Evolutionary conservation across 2,113 vertebrate species (phyloP).

Genomic region (Numenius arquata): DNA sequence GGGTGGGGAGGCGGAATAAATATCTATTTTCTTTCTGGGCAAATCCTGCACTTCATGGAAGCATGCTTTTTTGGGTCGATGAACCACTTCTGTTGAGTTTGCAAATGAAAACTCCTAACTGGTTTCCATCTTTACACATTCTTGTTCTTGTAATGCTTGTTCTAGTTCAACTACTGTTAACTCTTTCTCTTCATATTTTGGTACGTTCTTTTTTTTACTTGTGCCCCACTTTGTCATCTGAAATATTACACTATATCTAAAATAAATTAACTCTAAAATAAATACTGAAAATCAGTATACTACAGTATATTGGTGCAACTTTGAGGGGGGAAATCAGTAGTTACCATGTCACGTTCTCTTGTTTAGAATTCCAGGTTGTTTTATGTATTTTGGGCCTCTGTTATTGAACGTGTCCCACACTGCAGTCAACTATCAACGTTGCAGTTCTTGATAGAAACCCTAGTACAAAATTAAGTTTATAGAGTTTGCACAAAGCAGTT

Average conservation of each 20-base stretch:
- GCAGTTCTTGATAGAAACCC: background rate
- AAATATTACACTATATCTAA: background rate
- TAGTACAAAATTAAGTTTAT: background rate
- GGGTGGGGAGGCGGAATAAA: too few species aligned
- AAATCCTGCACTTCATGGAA: background rate
- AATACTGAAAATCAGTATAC: background rate
- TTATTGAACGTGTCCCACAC: background rate
- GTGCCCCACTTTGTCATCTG: background rate
- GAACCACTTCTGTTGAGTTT: background rate
- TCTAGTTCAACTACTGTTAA: background rate
- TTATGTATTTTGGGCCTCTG: background rate
- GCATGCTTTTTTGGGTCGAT: background rate
- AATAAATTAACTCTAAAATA: background rate
- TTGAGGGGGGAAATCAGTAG: background rate
- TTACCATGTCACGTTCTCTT: background rate
- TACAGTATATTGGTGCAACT: background rate
- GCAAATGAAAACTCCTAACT: background rate
- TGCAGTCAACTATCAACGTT: background rate
- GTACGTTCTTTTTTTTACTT: background rate
- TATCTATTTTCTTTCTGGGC: background rate
- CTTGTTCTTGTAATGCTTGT: background rate
- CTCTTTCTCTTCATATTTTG: background rate
- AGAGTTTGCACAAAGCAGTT: background rate
- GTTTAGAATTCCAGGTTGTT: background rate
- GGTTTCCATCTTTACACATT: accelerated